phyloP scores from a whole-genome alignment of 2,888 invertebrate genomes.

The Yponomeuta plumbellus region DNA sequence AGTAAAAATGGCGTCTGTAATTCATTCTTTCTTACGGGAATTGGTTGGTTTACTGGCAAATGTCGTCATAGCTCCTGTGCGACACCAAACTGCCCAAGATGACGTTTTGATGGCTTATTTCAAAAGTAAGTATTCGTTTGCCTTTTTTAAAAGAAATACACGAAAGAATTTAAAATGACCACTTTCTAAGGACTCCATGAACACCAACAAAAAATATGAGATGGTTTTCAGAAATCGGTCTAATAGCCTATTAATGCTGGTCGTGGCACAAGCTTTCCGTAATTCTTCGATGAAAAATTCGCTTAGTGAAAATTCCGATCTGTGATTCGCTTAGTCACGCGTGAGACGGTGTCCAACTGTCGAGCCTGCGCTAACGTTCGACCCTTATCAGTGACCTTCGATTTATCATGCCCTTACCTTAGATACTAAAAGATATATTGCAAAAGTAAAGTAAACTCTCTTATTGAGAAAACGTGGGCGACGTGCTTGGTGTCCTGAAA shows the following conservation, averaged over 20 bases:
- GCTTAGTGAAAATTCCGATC: conserved; percentile 1
- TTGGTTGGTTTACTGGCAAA: no score
- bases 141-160: no score
- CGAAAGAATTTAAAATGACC: no score
- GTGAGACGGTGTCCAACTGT: conserved; percentile 2
- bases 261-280: not conserved
- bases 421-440: not conserved
- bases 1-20: no score
- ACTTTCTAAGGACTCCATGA: no score
- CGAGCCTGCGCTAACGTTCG: not conserved
- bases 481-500: not conserved
- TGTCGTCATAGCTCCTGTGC: no score
- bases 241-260: not conserved
- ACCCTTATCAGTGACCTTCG: conserved; percentile 2
- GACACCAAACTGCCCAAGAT: no score
- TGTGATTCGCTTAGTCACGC: conserved; percentile 2
- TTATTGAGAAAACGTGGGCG: not conserved
- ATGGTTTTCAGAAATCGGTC: no score
- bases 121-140: no score
- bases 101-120: no score
- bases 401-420: conserved; percentile 3
- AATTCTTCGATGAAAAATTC: not conserved
- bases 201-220: no score
- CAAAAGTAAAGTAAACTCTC: not conserved
- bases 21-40: no score